Base-by-base conservation (phyloP, 2,797 vertebrate species). In the Notolabrus celidotus region DNA sequence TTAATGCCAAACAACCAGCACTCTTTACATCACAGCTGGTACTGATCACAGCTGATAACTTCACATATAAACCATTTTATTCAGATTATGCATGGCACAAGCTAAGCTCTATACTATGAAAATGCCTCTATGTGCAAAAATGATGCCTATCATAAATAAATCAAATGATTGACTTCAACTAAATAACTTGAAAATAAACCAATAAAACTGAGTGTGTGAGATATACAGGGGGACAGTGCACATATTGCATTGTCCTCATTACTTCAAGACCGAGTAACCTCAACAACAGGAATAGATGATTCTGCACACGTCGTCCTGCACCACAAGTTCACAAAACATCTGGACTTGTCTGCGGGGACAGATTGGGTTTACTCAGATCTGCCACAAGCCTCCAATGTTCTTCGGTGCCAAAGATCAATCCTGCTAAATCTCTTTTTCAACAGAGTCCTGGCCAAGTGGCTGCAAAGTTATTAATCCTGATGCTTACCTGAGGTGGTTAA, bases 401-500 rank as follows among this genome's bases (percentile, higher is more conserved):
- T 67, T 42, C 22, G 11, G 15, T 29, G 50, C 17, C 67, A 41
- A 63, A 76, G 25, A 71, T 80, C 64, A 79, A 73, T 81, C 56
- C 38, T 61, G 65, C 46, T 63, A 69, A 79, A 85, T 77, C 51
- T 77, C 59, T 52, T 64, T 71, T 54, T 77, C 57, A 63, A 41
- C 50, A 25, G 34, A 57, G 16, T 39, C 31, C 47, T 20, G 25
- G 53, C 42, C 77, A 81, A 84, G 72, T 42, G 68, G 68, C 61
- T 60, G 71, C 25, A 20, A 71, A 55, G 58, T 68, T 84, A 76
- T 86, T 65, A 70, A 73, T 82, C 60, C 67, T n/a, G 33, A 50
- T 67, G 61, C 73, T 93, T 96, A 99, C 98, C 98, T 98, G 94
- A 99, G 97, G 91, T 97, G 97, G 90, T 80, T 97, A 62, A 99